A percentile compares a stretch with the other conserved stretches of the same genome.
phyloP scores from a whole-genome alignment of 2,113 vertebrate species.

The Pluvianellus socialis region DNA sequence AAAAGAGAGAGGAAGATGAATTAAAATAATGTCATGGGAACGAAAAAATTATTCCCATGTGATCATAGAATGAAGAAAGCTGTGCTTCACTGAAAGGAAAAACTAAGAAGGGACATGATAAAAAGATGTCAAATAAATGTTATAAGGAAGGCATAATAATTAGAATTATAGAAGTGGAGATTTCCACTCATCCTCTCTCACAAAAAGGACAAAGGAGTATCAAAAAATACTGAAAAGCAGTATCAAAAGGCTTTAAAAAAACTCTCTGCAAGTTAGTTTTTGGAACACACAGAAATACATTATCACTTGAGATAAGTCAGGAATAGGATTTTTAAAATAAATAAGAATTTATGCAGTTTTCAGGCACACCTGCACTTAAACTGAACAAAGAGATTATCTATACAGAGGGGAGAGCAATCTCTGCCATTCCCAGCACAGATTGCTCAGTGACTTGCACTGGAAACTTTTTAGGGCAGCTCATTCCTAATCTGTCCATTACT shows the following conservation, averaged over 20 bases:
- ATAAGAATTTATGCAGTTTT: fast-evolving
- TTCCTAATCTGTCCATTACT: background rate
- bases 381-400: background rate
- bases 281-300: background rate
- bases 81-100: background rate
- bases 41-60: background rate
- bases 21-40: background rate
- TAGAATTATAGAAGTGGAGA: background rate
- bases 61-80: background rate
- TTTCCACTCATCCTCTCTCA: background rate
- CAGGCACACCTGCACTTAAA: background rate
- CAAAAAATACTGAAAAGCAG: background rate
- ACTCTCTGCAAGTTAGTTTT: background rate
- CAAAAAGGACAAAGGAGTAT: background rate
- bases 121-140: background rate
- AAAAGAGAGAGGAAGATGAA: background rate
- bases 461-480: background rate
- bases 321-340: background rate
- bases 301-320: background rate
- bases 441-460: background rate
- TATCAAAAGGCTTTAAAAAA: background rate
- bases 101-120: background rate
- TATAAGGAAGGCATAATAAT: background rate
- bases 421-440: background rate
- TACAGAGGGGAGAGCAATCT: background rate